phyloP scores from a whole-genome alignment of 2,888 invertebrate genomes.

The Catocala fraxini region DNA sequence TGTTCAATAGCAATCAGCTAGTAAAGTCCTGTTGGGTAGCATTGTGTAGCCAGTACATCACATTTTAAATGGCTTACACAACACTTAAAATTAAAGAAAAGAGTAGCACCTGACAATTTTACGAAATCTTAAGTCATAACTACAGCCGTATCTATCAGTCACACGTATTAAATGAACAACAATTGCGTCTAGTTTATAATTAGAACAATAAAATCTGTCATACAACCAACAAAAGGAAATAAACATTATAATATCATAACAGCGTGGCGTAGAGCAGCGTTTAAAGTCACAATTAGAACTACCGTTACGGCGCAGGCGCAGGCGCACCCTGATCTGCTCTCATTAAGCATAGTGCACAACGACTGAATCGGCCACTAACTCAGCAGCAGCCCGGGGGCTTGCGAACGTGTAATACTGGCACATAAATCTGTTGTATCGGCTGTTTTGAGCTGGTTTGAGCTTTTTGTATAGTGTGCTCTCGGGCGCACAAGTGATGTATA shows the following conservation, averaged over 20 bases:
- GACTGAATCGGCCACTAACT: conserved; percentile 47
- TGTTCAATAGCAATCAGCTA: no score
- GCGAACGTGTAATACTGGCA: conserved; percentile 58
- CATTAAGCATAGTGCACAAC: conserved; percentile 66
- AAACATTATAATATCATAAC: conserved; percentile 35
- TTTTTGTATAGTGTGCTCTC: conserved; percentile 45
- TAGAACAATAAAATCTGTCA: conserved; percentile 8
- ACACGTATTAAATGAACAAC: no score
- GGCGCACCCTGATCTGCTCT: conserved; percentile 56
- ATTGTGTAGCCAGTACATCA: no score
- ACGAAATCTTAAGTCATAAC: no score
- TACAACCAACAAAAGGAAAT: conserved; percentile 22
- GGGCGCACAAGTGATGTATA: conserved; percentile 38
- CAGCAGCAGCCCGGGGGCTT: conserved; percentile 61
- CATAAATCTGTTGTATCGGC: conserved; percentile 60
- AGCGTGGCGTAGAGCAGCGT: conserved; percentile 19
- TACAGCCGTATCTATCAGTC: no score
- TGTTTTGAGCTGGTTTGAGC: conserved; percentile 49
- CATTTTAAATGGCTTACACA: no score
- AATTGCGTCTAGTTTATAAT: conserved; percentile 3
- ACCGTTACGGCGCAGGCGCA: conserved; percentile 46
- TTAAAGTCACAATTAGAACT: conserved; percentile 57
- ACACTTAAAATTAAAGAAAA: no score
- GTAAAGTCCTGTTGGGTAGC: no score
- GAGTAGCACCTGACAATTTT: no score